Conservation (phyloP, 1,140 invertebrate species). For the Anastrepha obliqua region DNA sequence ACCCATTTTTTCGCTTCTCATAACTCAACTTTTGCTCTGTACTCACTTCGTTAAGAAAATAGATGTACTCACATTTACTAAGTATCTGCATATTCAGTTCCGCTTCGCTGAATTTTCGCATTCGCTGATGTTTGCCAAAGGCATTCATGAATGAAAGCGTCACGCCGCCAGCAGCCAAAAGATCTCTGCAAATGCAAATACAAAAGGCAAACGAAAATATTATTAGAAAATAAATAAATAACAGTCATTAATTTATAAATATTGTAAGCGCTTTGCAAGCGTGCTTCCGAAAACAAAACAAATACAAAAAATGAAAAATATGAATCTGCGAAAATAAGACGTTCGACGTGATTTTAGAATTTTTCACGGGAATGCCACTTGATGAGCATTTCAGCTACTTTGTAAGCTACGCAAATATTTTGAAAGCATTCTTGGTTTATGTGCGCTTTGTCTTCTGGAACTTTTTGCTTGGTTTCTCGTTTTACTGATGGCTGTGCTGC, state of each 20-base stretch:
- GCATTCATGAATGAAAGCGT: slow-evolving; percentile 3
- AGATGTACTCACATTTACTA: too few species aligned
- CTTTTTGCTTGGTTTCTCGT: neutral
- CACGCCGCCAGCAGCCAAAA: neutral
- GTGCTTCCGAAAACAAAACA: neutral
- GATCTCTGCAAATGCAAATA: slow-evolving; percentile 33
- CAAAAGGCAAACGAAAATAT: neutral
- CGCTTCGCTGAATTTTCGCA: too few species aligned
- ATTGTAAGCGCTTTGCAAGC: neutral
- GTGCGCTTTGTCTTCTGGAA: neutral
- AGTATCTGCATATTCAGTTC: too few species aligned
- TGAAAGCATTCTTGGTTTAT: neutral
- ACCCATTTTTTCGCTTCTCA: neutral
- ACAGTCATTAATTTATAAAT: slow-evolving; percentile 23
- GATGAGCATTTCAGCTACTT: neutral
- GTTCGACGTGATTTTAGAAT: too few species aligned
- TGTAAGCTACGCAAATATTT: slow-evolving; percentile 32
- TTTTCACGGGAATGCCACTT: neutral
- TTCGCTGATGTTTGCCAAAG: neutral
- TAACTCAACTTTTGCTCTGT: neutral
- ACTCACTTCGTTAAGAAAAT: neutral
- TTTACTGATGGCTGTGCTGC: neutral
- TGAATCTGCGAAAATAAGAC: neutral
- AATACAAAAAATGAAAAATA: neutral
- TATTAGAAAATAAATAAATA: slow-evolving; percentile 18